Evolutionary conservation across 2,888 invertebrate genomes (phyloP), one percentile per base, ranked within the genome.

Genomic region (Danaus chrysippus): DNA sequence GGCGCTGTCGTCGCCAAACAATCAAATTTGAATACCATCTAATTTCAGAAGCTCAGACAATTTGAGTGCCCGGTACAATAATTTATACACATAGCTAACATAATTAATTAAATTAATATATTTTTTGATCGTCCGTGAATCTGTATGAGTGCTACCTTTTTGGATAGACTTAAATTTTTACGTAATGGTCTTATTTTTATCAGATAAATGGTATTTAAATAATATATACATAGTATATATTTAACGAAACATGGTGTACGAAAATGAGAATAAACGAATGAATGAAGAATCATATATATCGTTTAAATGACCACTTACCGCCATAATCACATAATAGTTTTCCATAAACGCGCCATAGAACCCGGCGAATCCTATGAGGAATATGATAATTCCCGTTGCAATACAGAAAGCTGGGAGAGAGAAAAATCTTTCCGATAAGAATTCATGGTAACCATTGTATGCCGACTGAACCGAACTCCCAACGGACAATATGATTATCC

Each of bases 261-360:
- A 5, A 6, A 8, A 34, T 34, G 23, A 34, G 23, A 34, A 5
- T 34, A 34, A 34, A 34, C 23, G 23, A 34, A 5, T 6, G 23
- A 34, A 5, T 2, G 23, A 34, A 34, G 6, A 34, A 34, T 34
- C 23, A 34, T 5, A 34, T 6, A 13, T 46, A 46, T 49, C 41
- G 59, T 58, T 17, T 61, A 56, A 46, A 53, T 62, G 44, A 42
- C 17, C 49, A 91, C 93, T 93, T 87, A 95, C 95, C 77, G 94
- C 94, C 78, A 96, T 91, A 49, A 94, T 94, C 92, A 97, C 93
- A 76, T 94, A 93, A 79, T 96, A 95, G 84, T 95, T 96, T 81
- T 97, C 96, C 76, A 93, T 94, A 70, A 94, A 92, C 0, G 97
- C 97, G 53, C 97, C 97, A 86, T 96, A 97, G 86, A 97, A 97